Base-by-base conservation (phyloP, 2,888 invertebrate species). In the Meganola albula region DNA sequence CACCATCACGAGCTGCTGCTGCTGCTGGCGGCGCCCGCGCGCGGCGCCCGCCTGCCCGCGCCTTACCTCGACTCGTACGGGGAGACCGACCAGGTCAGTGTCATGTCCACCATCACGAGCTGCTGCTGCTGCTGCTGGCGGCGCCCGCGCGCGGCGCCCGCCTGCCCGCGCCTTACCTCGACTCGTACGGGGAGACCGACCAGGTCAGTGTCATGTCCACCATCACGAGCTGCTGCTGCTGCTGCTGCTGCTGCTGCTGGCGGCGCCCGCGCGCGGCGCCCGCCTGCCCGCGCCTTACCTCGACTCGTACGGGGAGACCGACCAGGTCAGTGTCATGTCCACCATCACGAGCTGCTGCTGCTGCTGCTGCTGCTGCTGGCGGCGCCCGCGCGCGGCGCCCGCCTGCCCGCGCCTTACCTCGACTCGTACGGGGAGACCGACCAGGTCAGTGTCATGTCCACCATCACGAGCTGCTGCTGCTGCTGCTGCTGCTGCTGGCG, bases 41-140 rank as follows among this genome's bases (percentile, higher is more conserved):
- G 94, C 58, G 95, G 98, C n/a, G 94, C 95, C 58, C 94, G 95
- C 71, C 88, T 93, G 40, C 89, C 94, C 32, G 93, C 98, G 13
- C 98, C 98, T 0, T 98, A 98, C 77, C 87, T 98, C 34, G 98
- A 98, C 71, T 93, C 93, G 53, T 98, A 98, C 64, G 98, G 98
- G 7, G 98, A 98, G 77, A 95, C 97, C 3, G 98, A 98, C 85
- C 58, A 55, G 56, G 16, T 16, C 4, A 16, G 16, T 16, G 16
- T 4, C 16, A 6, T 6, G 16, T 4, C 4, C 16, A 6, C 16
- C 4, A 5, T 16, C 16, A 4, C 6, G 16, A 4, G 6, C 4
- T 16, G 16, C 58, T 54, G 10, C 3, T 97, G 97, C 11, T 97
- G 8, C 89, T 95, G 44, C 77, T 97, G 53, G 89, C 92, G 4